phyloP scores from a whole-genome alignment of 2,888 invertebrate genomes.

The Dione juno region DNA sequence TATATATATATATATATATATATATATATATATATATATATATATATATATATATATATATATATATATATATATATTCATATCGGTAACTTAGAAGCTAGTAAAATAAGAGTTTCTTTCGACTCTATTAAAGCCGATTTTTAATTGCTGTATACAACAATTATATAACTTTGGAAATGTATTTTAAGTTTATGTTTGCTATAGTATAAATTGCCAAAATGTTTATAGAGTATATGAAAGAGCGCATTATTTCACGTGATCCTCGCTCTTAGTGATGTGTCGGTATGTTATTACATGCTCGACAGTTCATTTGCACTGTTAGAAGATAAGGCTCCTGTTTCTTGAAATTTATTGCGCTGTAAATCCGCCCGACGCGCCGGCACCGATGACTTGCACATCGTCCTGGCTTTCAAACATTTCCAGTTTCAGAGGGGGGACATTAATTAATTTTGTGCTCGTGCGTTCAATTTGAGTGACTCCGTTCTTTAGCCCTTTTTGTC shows the following conservation, averaged over 20 bases:
- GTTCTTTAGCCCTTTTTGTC: constrained; percentile 59
- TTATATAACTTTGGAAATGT: constrained; percentile 7
- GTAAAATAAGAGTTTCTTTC: too few species aligned
- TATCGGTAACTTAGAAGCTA: too few species aligned
- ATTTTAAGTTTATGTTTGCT: neutral
- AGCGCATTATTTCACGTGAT: constrained; percentile 47
- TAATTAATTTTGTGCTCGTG: constrained; percentile 77
- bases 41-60: too few species aligned
- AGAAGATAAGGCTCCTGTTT: constrained; percentile 72
- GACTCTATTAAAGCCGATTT: too few species aligned
- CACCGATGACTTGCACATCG: constrained; percentile 75
- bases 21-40: too few species aligned
- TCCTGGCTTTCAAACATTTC: constrained; percentile 71
- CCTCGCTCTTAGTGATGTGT: constrained; percentile 53
- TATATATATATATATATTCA: too few species aligned
- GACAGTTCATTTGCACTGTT: constrained; percentile 78
- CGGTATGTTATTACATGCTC: constrained; percentile 58
- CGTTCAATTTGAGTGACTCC: constrained; percentile 67
- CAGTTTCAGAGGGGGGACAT: constrained; percentile 65
- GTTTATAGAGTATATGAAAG: constrained; percentile 43
- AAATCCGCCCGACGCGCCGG: constrained; percentile 59
- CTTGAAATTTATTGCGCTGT: constrained; percentile 74
- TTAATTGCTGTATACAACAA: neutral
- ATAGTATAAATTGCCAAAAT: constrained; percentile 43
- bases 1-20: too few species aligned